Base-by-base conservation (phyloP, 1,140 invertebrate genomes). In the Danaus melanippus region DNA sequence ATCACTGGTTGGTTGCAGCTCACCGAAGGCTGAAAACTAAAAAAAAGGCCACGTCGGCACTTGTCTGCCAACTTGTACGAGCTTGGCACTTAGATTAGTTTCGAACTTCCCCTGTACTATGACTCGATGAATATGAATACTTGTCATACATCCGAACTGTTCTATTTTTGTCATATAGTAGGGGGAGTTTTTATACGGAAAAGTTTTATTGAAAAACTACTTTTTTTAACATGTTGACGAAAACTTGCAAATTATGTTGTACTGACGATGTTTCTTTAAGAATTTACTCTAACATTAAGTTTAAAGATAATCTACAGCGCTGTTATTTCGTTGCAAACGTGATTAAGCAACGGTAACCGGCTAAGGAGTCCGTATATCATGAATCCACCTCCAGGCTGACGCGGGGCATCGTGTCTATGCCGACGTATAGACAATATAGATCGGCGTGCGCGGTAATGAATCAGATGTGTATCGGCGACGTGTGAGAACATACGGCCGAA, bases 401-500 rank as follows among this genome's bases (percentile, higher is more conserved):
- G 47, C 51, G 51, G 47, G 47, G 42, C 47, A 50, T 46, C 60
- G 50, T 62, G 56, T 57, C 57, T 58, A 53, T 58, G 51, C 21
- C 12, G 62, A 44, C 21, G 52, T 63, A 75, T 66, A 76, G 70
- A 74, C 62, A 71, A 71, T 74, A 67, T 72, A 74, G 75, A 79
- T 69, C 71, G 70, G 51, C 58, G 66, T 64, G 69, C 66, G 67
- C 67, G 67, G 82, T 81, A 84, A 85, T 85, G 82, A 85, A 85
- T 85, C 82, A 85, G 82, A 85, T 85, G 77, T 81, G 82, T 85
- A 85, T 85, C 82, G 64, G 74, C 56, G 79, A 83, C 80, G 82
- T 84, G 82, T 85, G 82, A 79, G 80, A 84, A 84, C 82, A 84
- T 76, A 85, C 82, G 80, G 78, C 79, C 82, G 64, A 81, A 85